Conservation (phyloP, 2,797 vertebrate species). For the Vultur gryphus region DNA sequence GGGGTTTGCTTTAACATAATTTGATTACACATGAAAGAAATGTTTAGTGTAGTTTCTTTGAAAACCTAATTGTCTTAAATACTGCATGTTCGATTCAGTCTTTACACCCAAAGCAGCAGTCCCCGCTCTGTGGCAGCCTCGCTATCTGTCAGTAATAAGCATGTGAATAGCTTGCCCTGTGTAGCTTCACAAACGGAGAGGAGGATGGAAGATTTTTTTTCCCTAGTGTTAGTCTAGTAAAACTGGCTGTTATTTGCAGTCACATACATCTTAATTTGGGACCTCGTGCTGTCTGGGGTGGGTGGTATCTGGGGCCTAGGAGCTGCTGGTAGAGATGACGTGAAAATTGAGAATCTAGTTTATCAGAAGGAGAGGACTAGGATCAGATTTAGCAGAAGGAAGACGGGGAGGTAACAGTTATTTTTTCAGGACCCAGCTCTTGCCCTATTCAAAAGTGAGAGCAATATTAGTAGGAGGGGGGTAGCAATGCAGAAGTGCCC, state of each 20-base stretch:
- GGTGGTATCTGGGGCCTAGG: neutral
- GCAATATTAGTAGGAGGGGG: neutral
- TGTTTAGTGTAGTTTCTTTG: constrained; percentile 56
- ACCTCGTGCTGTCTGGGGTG: neutral
- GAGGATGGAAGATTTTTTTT: neutral
- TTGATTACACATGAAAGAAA: constrained; percentile 68
- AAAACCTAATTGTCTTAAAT: constrained; percentile 59
- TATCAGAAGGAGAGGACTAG: neutral
- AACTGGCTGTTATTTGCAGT: neutral
- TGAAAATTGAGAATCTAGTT: neutral
- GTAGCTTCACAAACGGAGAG: neutral
- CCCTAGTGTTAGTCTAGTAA: neutral
- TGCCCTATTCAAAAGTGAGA: neutral
- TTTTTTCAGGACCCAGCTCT: neutral
- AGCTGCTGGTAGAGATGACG: neutral
- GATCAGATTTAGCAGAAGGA: neutral
- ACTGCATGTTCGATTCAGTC: neutral
- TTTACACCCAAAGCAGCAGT: neutral
- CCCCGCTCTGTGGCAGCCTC: neutral
- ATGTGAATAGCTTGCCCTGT: neutral
- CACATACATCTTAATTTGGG: neutral
- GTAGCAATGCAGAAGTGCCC: neutral
- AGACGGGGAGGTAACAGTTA: neutral
- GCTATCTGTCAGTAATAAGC: neutral
- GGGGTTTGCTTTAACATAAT: constrained; percentile 68